Percentiles rank a stretch among this genome's conserved stretches.
phyloP scores from a whole-genome alignment of 2,113 vertebrate genomes.

The Accipiter cooperii region DNA sequence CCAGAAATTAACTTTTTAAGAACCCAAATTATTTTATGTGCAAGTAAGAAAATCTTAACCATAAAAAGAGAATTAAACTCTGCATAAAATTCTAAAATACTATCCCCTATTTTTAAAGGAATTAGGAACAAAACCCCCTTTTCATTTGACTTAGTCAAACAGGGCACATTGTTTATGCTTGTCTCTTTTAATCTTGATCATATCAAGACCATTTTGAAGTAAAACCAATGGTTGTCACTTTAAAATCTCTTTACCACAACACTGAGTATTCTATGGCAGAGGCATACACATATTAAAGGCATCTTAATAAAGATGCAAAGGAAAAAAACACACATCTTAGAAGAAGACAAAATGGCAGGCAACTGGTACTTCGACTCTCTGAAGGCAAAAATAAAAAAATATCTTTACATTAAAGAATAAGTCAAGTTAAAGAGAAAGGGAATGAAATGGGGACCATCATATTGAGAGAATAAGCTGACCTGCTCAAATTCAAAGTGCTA shows the following conservation, averaged over 20 bases:
- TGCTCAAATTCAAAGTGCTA: conserved; percentile 99
- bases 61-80: conserved; percentile 89
- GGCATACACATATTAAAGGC: conserved; percentile 84
- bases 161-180: conserved; percentile 78
- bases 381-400: conserved; percentile 85
- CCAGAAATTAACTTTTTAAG: conserved; percentile 85
- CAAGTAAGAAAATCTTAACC: conserved; percentile 93
- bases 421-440: conserved; percentile 80
- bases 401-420: conserved; percentile 88
- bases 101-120: conserved; percentile 87
- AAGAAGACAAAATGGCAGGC: conserved; percentile 85
- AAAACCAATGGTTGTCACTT: conserved; percentile 81
- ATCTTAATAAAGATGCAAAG: conserved; percentile 88
- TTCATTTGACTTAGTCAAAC: conserved; percentile 84
- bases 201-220: conserved; percentile 83
- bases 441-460: conserved; percentile 75
- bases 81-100: conserved; percentile 90
- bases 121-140: conserved; percentile 81
- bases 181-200: conserved; percentile 87
- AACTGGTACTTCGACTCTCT: conserved; percentile 82
- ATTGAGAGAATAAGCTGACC: conserved; percentile 88
- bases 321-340: conserved; percentile 80
- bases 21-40: conserved; percentile 94
- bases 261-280: conserved; percentile 86
- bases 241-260: conserved; percentile 86